Evolutionary conservation across 2,113 vertebrate genomes (phyloP).

Genomic region (Chloropsis cyanopogon): DNA sequence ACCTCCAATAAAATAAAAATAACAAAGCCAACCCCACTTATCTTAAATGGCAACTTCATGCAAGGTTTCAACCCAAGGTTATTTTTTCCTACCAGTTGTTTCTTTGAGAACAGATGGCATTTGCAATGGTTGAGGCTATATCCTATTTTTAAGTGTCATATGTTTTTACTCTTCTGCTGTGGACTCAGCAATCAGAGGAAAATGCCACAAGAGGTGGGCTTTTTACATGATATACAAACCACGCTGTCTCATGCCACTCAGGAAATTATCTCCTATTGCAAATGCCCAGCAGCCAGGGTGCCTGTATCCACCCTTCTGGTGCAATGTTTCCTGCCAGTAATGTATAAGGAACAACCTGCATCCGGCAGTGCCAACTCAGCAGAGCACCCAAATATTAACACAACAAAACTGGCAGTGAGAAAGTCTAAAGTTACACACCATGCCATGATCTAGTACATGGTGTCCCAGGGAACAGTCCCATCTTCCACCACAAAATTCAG

Average conservation of each 20-base stretch:
- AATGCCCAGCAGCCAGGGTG: neutral
- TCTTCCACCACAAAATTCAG: neutral
- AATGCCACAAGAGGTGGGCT: neutral
- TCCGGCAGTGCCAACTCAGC: constrained; percentile 40
- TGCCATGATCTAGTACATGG: neutral
- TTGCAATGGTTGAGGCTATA: constrained; percentile 36
- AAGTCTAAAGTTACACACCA: neutral
- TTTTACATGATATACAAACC: neutral
- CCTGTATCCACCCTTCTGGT: constrained; percentile 25
- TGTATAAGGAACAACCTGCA: constrained; percentile 37
- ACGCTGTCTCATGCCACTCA: neutral
- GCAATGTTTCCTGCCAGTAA: constrained; percentile 24
- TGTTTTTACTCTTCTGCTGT: constrained; percentile 42
- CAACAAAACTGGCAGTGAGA: neutral
- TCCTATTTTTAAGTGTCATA: constrained; percentile 62
- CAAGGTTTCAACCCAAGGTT: constrained; percentile 52
- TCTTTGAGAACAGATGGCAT: constrained; percentile 55
- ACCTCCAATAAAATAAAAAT: constrained; percentile 40
- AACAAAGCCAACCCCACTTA: constrained; percentile 3
- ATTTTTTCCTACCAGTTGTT: constrained; percentile 59
- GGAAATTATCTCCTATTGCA: constrained; percentile 33
- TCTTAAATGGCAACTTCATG: constrained; percentile 52
- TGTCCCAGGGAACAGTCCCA: neutral
- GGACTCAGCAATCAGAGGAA: constrained; percentile 36
- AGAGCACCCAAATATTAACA: neutral